Evolutionary conservation across 2,888 invertebrate species (phyloP), one percentile per base, ranked within the genome.

Genomic region (Drosophila cognata): DNA sequence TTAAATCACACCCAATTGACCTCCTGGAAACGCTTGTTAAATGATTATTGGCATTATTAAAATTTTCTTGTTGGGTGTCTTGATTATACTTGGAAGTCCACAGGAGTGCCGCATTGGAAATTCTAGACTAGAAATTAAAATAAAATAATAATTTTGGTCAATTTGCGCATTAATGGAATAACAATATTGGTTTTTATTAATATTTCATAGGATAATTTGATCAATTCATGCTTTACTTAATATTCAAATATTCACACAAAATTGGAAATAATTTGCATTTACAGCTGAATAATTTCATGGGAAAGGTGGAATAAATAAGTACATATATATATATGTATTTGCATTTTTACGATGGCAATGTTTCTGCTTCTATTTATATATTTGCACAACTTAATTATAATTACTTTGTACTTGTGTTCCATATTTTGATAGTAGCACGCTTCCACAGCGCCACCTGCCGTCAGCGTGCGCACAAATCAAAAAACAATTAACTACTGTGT

Each of bases 371-470:
- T 46, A 46, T 25, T 46, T 46, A 16, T 46, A 28, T 25, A 16
- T 46, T 46, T 46, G 21, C 25, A 8, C 21, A 16, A 25, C 16
- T 46, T 25, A 4, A 16, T 46, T 46, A 46, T 25, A 25, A 16
- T 25, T 0, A 8, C 16, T 46, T 46, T 46, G 21, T 11, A 13
- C 16, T 46, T 46, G 25, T 46, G 8, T 46, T 46, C 4, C 46
- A 51, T 50, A 29, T 48, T 66, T 62, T 64, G 46, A 31, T 38
- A 2, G 48, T 25, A 68, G 82, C 79, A 82, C 79, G 76, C 83
- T 74, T 69, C 41, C 5, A 43, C 29, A 64, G 58, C 65, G 58
- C 83, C 88, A 76, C 86, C 76, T 89, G 83, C 88, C 64, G 88
- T 10, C 58, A 16, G 51, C 33, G 57, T 36, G 29, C 31, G 31